Base-by-base conservation (phyloP, 2,797 vertebrate species). In the Amblyraja radiata region DNA sequence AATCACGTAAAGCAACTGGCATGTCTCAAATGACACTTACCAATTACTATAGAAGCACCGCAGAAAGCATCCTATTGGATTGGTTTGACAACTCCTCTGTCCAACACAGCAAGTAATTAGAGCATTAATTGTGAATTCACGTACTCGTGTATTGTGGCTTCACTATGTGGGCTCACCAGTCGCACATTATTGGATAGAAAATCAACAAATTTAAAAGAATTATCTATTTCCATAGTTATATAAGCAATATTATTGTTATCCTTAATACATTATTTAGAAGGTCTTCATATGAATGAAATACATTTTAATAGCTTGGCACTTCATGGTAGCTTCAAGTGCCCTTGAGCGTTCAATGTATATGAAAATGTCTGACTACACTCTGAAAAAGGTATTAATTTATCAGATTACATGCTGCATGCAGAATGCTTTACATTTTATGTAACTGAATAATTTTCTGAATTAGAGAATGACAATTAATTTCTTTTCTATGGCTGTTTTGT, bases 311-410 rank as follows among this genome's bases (percentile, higher is more conserved):
- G 65, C 4, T 90, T 90, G 32, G 65, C 32, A 23, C 8, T 11
- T 91, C 18, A 23, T 46, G 46, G 68, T 73, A 36, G 11, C 68
- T 68, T 73, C 36, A 86, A 73, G 68, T 32, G 23, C 28, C 39
- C 90, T 68, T 18, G 32, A 39, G 46, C 46, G 6, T 54, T 54
- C 46, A 54, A 54, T 32, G 28, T 39, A 39, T 36, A 46, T 39
- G 6, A 91, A 7, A 46, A 74, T 10, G 23, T 8, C 54, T 74
- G 4, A 23, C 68, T 74, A 46, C 25, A 25, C 23, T 73, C 88
- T 73, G 18, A 54, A 91, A 68, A 73, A 74, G 71, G 36, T 91
- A 32, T 73, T 91, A 91, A 91, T 74, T 39, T 91, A 74, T 91
- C 18, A 9, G 65, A 65, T 68, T 68, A 10, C 32, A 18, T 18